A percentile compares a stretch with the other conserved stretches of the same genome.
phyloP scores from a whole-genome alignment of 2,888 invertebrate genomes.

The Ichneumoninae sp. region DNA sequence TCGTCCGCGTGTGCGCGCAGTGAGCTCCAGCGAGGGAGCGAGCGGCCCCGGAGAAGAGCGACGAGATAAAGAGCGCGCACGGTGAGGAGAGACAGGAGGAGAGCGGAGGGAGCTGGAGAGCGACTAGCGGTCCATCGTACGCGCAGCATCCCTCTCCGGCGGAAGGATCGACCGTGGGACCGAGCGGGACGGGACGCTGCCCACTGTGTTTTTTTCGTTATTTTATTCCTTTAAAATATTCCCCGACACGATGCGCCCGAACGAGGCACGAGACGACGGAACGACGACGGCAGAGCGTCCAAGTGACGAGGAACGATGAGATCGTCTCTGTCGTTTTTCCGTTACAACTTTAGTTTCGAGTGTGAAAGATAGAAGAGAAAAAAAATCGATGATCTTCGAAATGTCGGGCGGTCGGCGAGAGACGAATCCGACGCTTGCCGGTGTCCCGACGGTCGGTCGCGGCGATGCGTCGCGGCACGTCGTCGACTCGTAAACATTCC shows the following conservation, averaged over 20 bases:
- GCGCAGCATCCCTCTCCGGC: conserved; percentile 70
- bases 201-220: conserved; percentile 38
- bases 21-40: conserved; percentile 11
- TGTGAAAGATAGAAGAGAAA: too few species aligned
- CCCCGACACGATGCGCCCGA: background rate
- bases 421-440: conserved; percentile 22
- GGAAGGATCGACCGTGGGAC: conserved; percentile 54
- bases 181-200: conserved; percentile 55
- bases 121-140: conserved; percentile 44
- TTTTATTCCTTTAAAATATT: too few species aligned
- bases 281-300: background rate
- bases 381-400: background rate
- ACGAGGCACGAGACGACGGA: background rate
- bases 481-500: conserved; percentile 57
- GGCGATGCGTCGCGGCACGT: conserved; percentile 26
- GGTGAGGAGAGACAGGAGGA: conserved; percentile 56
- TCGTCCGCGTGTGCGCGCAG: background rate
- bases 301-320: conserved; percentile 40
- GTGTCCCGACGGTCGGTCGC: conserved; percentile 6
- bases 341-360: too few species aligned
- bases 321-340: background rate
- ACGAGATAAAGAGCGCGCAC: conserved; percentile 12
- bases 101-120: conserved; percentile 34
- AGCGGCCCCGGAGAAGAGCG: conserved; percentile 17
- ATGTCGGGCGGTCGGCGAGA: background rate